Base-by-base conservation (phyloP, 2,113 vertebrate species). In the Ailurus styani region DNA sequence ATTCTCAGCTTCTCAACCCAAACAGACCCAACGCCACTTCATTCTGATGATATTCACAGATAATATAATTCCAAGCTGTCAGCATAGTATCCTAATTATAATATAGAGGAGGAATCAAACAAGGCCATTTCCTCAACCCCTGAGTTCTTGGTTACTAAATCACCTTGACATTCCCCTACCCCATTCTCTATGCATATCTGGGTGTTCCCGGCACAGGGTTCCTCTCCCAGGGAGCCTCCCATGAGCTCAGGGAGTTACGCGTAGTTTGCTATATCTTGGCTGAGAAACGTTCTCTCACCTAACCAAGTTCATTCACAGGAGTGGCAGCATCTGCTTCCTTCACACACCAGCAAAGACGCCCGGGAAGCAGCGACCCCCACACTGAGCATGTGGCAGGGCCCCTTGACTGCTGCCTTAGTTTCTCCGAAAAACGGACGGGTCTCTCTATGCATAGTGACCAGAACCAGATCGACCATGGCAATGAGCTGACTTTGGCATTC, bases 151-250 rank as follows among this genome's bases (percentile, higher is more conserved):
- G 29, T 50, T 9, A 50, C 18, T 77, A 27, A n/a, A 18, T 52
- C 55, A 25, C 70, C n/a, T 42, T 34, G 73, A 45, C 12, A 6
- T 21, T n/a, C 27, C 37, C 42, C 37, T 34, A 12, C n/a, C 62
- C 72, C 50, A 34, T 60, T 57, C 50, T 72, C 42, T 60, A 11
- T 21, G 52, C 78, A 5, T 15, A 29, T 42, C 42, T 52, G 20
- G 62, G 15, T 1, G 0, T 15, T 29, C 4, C 21, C 27, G 29
- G 3, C 40, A 60, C 0, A 4, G 42, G 52, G 23, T 57, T 0
- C 23, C 10, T 45, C 40, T 29, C 31, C 31, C 14, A 3, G 29
- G 17, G 15, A 34, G 62, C 62, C 40, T 13, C 40, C 40, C 72
- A 7, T 29, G 40, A 66, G 29, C 18, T 57, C 47, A 25, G 47